Evolutionary conservation across 2,113 vertebrate species (phyloP), one percentile per base, ranked within the genome.

Genomic region (Edolisoma coerulescens): DNA sequence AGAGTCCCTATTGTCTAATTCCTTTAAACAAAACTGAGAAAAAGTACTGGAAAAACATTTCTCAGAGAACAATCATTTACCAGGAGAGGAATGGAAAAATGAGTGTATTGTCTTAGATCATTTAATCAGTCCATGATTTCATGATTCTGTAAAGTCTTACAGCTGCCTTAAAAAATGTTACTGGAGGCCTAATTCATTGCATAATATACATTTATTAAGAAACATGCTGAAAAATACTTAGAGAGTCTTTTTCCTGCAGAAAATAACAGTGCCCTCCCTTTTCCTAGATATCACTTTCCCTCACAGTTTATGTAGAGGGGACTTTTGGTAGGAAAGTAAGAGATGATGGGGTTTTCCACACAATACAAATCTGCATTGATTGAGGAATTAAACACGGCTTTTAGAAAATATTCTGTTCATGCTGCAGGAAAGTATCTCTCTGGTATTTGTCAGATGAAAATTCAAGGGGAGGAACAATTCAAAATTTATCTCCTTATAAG

Each of bases 1-100:
- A 84, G 73, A 93, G 26, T 33, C n/a, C 59, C 47, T 85, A 68
- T 88, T 90, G 88, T 93, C 41, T 90, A 59, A 77, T 77, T 96
- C 33, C 33, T 81, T 88, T 75, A 93, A 95, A 92, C n/a, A 94
- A 68, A 94, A 80, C 50, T 83, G 67, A 93, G 60, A 70, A 95
- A 77, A 76, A 90, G 3, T 60, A 71, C n/a, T 96, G 95, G 91
- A 93, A 97, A 96, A 93, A 94, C 37, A 81, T 45, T 0, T 1
- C 76, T 95, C 95, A 81, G 83, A 91, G 74, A 87, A 56, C 61
- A 97, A 87, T 76, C 3, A 0, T 79, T 85, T 87, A 85, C 64
- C 50, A 74, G 39, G 80, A 94, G 60, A 71, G 63, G 70, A 81
- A 81, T 75, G 82, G 91, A 92, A 95, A 96, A 86, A 90, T 68